Conservation (phyloP, 2,113 vertebrate species). For the Laticauda colubrina region DNA sequence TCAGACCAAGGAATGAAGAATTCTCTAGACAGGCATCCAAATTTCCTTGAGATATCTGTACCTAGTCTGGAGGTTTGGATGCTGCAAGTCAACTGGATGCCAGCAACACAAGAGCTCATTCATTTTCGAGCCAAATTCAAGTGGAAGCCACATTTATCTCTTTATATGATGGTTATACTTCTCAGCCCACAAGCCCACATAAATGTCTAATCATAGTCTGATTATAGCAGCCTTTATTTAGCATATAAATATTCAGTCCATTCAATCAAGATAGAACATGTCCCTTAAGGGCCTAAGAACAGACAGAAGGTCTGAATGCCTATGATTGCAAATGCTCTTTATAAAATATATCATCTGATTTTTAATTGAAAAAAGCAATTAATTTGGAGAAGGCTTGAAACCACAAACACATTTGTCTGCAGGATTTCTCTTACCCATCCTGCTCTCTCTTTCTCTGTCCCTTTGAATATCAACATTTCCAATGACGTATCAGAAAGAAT, state of each 20-base stretch:
- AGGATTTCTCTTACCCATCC: not conserved
- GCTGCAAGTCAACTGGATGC: not conserved
- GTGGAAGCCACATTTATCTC: not conserved
- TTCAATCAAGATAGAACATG: not conserved
- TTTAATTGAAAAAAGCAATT: not conserved
- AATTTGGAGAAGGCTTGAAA: not conserved
- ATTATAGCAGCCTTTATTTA: conserved; percentile 10
- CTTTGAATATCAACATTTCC: not conserved
- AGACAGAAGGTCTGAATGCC: not conserved
- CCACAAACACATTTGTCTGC: not conserved
- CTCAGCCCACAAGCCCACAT: not conserved
- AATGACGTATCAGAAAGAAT: not conserved
- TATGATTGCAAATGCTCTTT: not conserved
- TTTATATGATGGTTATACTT: not conserved
- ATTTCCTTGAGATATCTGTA: not conserved
- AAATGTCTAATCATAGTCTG: not conserved
- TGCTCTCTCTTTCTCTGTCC: not conserved
- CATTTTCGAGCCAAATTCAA: not conserved
- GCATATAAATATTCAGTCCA: not conserved
- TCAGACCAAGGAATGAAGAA: not conserved
- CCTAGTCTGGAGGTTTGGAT: rapidly evolving
- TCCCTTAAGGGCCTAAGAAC: not conserved
- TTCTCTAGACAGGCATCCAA: not conserved
- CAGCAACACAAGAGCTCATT: not conserved
- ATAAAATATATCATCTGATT: not conserved